Evolutionary conservation across 2,797 vertebrate genomes (phyloP).

Genomic region (Pseudochaenichthys georgianus): DNA sequence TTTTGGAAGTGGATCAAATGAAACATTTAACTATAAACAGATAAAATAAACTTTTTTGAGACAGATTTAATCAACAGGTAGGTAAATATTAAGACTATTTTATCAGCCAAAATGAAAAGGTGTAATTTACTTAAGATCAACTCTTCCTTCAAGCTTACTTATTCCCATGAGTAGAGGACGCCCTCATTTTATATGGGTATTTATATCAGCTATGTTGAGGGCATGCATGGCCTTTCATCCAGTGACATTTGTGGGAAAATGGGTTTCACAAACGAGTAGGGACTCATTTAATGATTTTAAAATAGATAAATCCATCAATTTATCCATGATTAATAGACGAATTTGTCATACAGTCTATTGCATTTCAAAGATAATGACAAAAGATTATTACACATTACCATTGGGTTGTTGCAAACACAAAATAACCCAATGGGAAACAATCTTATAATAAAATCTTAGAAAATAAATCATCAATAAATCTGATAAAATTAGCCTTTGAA

Average conservation of each 20-base stretch:
- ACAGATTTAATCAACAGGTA: background rate
- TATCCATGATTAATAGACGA: conserved; percentile 4
- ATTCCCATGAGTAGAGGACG: background rate
- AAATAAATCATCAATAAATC: background rate
- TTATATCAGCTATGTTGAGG: conserved; percentile 11
- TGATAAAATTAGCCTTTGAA: conserved; percentile 7
- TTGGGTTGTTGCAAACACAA: background rate
- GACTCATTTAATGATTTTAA: conserved; percentile 21
- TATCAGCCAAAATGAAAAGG: background rate
- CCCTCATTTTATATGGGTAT: background rate
- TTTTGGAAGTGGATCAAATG: background rate
- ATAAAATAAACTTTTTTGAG: background rate
- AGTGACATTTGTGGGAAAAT: conserved; percentile 30
- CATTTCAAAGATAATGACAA: conserved; percentile 19
- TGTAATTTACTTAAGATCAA: background rate
- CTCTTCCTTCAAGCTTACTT: background rate
- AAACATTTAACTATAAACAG: conserved; percentile 25
- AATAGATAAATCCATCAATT: conserved; percentile 9
- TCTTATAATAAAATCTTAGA: background rate
- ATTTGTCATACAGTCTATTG: conserved; percentile 12
- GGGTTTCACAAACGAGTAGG: conserved; percentile 4
- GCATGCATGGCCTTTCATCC: conserved; percentile 4
- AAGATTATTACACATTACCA: background rate
- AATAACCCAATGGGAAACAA: background rate
- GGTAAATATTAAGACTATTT: background rate